These are phyloP conservation scores for Amphipyra berbera DNA, from an alignment of 2,888 invertebrate genomes.

Conservation along the genomic window DNA sequence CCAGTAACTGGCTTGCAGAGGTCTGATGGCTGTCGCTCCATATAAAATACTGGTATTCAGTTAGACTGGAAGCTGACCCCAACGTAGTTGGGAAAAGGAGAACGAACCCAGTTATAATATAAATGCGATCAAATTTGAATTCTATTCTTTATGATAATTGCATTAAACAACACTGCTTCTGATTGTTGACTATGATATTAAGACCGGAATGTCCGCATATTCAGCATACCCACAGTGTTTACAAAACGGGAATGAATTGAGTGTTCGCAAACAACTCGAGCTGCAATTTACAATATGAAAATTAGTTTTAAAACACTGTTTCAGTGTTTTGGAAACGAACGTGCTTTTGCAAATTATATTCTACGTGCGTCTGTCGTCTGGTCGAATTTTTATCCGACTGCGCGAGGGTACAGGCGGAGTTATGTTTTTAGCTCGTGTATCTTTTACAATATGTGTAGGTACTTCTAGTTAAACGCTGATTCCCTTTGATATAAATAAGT, in stretches of 20 bases:
- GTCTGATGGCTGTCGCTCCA: no score
- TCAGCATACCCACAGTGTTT: constrained; percentile 11
- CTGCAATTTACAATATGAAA: constrained; percentile 41
- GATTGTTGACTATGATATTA: constrained; percentile 37
- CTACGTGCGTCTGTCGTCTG: not conserved
- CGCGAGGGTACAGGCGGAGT: no score
- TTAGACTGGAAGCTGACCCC: no score
- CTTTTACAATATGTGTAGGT: not conserved
- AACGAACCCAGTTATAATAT: no score
- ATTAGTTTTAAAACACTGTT: constrained; percentile 27
- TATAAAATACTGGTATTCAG: no score
- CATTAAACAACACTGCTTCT: constrained; percentile 25
- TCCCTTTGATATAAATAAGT: no score
- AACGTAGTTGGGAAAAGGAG: no score
- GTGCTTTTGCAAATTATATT: not conserved
- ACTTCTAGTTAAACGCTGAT: no score
- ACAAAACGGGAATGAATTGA: constrained; percentile 28
- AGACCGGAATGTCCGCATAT: constrained; percentile 36
- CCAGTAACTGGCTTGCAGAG: no score
- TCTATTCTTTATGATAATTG: constrained; percentile 27
- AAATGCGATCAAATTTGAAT: constrained; percentile 3
- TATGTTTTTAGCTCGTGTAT: not conserved
- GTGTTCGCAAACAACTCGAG: constrained; percentile 35
- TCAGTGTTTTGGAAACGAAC: not conserved
- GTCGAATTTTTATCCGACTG: not conserved